Evolutionary conservation across 2,888 invertebrate species (phyloP), one percentile per base, ranked within the genome.

Genomic region (Entomobrya multifasciata): DNA sequence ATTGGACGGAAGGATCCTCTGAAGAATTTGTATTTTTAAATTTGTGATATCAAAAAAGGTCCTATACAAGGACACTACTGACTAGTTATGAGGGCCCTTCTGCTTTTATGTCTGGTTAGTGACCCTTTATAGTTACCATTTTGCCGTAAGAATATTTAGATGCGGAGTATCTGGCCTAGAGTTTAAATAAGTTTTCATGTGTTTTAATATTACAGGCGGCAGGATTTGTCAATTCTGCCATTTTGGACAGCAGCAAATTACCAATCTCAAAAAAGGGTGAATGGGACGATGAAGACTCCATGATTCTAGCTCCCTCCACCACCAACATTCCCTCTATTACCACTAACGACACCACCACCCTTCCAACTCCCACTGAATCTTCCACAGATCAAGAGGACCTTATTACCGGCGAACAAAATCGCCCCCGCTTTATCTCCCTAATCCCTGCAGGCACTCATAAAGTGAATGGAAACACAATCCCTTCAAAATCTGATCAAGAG

Each of bases 211-310:
- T 57, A 25, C 0, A 77, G 77, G 52, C 49, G 72, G 57, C 44
- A 52, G 81, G 81, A 27, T 25, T 57, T 30, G 67, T 27, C n/a
- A 36, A 22, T 22, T 81, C 81, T 44, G 72, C 70, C 25, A 57
- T 81, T 81, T 6, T 81, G 15, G 81, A 81, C 30, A 72, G 27
- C 10, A 81, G 41, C 13, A 49, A 30, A 8, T 27, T 25, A 8
- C 25, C 60, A 1, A 2, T 10, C 3, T 57, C 70, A 17, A 30
- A 36, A 44, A 81, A 81, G 44, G 47, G 17, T 4, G 57, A 70
- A 13, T 81, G 81, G 81, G 81, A 81, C 27, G 81, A 81, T 81
- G 81, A 70, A 44, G 81, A 81, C 47, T 81, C 81, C 1, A 81
- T 81, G 72, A 72, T 25, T 0, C 47, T 81, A n/a, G n/a, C n/a